Evolutionary conservation across 2,888 invertebrate species (phyloP).

Genomic region (Cyaniris semiargus): DNA sequence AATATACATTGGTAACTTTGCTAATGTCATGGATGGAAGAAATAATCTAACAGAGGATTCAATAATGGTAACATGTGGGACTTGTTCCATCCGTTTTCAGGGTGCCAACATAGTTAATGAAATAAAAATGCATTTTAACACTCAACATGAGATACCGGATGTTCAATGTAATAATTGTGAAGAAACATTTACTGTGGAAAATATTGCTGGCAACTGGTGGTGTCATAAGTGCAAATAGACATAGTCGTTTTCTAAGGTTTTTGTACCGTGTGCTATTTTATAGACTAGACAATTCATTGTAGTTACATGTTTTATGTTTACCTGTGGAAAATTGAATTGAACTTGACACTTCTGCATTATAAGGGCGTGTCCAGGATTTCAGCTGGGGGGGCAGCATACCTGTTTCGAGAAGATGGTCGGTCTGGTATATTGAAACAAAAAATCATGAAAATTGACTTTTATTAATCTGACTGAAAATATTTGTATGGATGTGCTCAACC

Average conservation of each 20-base stretch:
- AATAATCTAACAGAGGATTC: background rate
- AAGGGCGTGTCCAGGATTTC: too few relatives aligned
- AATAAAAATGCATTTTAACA: constrained; percentile 51
- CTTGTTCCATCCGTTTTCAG: constrained; percentile 47
- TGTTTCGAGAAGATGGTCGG: too few relatives aligned
- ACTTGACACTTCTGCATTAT: too few relatives aligned
- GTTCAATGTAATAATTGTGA: constrained; percentile 55
- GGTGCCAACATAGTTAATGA: constrained; percentile 38
- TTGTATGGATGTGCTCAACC: too few relatives aligned
- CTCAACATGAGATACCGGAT: constrained; percentile 51
- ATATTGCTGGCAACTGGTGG: constrained; percentile 49
- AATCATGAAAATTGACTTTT: too few relatives aligned
- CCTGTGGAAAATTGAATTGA: too few relatives aligned
- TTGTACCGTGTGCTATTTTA: background rate
- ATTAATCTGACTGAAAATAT: too few relatives aligned
- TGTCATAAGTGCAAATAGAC: constrained; percentile 47
- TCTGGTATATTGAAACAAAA: too few relatives aligned
- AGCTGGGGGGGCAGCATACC: too few relatives aligned
- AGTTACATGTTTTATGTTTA: too few relatives aligned
- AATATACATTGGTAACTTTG: constrained; percentile 39
- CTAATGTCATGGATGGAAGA: background rate
- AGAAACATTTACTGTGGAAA: constrained; percentile 42
- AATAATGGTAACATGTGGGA: constrained; percentile 51
- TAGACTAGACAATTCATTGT: too few relatives aligned
- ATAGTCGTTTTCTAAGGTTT: background rate